phyloP scores from a whole-genome alignment of 2,888 invertebrate genomes.

The Lissocephala sabroskyi region DNA sequence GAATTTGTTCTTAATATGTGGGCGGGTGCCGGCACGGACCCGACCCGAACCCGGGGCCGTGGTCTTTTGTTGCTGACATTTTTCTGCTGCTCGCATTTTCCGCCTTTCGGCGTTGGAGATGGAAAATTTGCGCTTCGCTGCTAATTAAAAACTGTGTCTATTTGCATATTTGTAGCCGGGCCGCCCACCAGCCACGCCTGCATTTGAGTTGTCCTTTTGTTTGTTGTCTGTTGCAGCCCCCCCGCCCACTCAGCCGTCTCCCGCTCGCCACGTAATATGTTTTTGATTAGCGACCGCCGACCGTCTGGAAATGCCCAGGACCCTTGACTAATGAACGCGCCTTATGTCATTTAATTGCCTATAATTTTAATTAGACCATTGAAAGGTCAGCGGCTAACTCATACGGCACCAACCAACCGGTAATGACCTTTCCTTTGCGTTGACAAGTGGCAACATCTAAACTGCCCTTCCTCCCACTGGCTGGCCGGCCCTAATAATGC shows the following conservation, averaged over 20 bases:
- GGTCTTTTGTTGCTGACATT: slow-evolving; percentile 59
- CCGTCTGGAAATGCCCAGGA: background rate
- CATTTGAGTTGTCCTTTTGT: slow-evolving; percentile 41
- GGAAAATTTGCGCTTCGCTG: slow-evolving; percentile 61
- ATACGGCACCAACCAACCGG: slow-evolving; percentile 19
- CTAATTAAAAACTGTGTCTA: slow-evolving; percentile 64
- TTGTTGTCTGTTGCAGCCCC: slow-evolving; percentile 42
- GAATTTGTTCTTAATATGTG: slow-evolving; percentile 57
- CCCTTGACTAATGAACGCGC: background rate
- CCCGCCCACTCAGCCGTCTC: background rate
- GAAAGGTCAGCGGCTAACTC: slow-evolving; percentile 28
- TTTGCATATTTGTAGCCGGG: slow-evolving; percentile 55
- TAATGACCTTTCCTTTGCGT: slow-evolving; percentile 46
- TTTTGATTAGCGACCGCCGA: slow-evolving; percentile 2
- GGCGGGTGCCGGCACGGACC: slow-evolving; percentile 13
- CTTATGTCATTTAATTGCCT: slow-evolving; percentile 35
- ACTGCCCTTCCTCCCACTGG: slow-evolving; percentile 7
- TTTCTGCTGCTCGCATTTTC: slow-evolving; percentile 16
- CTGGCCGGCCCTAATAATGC: slow-evolving; percentile 50
- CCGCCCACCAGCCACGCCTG: slow-evolving; percentile 27
- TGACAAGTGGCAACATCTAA: slow-evolving; percentile 53
- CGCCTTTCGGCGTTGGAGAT: slow-evolving; percentile 10
- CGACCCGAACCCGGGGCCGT: slow-evolving; percentile 11
- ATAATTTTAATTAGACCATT: slow-evolving; percentile 34
- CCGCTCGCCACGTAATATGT: background rate